Conservation (phyloP, 2,797 vertebrate genomes). For the Leontocebus nigricollis region DNA sequence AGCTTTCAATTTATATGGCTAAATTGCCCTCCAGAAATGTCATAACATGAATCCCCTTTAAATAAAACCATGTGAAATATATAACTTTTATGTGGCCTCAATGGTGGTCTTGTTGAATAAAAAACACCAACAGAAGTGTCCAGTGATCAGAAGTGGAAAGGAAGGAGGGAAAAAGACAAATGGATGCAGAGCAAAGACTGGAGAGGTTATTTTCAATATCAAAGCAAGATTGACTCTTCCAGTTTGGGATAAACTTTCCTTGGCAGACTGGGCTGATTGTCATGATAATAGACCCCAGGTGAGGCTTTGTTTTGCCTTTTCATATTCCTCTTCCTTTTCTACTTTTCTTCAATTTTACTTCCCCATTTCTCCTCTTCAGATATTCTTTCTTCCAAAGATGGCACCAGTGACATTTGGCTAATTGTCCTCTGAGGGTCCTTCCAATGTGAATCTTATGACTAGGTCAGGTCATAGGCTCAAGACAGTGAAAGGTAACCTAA, state of each 20-base stretch:
- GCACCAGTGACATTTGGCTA: neutral
- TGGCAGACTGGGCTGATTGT: neutral
- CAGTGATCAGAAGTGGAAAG: neutral
- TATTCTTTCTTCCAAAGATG: neutral
- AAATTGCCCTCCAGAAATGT: slow-evolving; percentile 9
- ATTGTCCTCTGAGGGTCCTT: neutral
- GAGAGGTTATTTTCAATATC: neutral
- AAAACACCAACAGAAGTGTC: neutral
- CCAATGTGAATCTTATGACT: neutral
- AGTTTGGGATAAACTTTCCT: neutral
- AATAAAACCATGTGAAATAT: slow-evolving; percentile 14
- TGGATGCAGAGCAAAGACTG: neutral
- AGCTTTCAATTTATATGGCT: neutral
- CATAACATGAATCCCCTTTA: neutral
- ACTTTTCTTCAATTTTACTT: neutral
- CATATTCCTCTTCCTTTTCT: rapidly evolving
- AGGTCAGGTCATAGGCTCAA: neutral
- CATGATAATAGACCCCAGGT: neutral
- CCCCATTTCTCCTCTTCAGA: neutral
- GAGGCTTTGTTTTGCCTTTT: neutral
- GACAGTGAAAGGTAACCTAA: neutral
- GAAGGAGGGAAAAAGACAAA: neutral
- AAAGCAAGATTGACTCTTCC: neutral
- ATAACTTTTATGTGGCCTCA: neutral
- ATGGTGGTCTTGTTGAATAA: slow-evolving; percentile 9